These are phyloP conservation scores for Myiopsitta monachus DNA, from an alignment of 2,113 vertebrate species.

Conservation along the genomic window DNA sequence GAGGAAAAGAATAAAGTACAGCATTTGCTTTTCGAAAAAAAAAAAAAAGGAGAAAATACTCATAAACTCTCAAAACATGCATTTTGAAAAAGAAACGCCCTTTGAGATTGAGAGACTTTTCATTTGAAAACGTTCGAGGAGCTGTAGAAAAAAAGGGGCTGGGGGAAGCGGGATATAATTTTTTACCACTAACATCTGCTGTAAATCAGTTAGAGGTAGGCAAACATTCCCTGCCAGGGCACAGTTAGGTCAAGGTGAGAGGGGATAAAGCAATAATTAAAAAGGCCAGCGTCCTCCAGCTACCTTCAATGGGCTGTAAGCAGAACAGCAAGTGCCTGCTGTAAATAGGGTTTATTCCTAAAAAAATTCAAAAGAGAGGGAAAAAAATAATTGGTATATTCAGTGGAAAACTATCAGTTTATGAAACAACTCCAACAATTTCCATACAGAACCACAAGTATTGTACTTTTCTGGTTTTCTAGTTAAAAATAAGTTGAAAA, in stretches of 20 bases:
- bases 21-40: background rate
- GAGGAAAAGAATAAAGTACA: background rate
- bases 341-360: background rate
- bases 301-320: background rate
- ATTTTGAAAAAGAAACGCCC: background rate
- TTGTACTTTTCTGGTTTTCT: background rate
- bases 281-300: background rate
- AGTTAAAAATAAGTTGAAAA: background rate
- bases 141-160: background rate
- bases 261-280: constrained; percentile 56
- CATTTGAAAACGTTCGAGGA: constrained; percentile 46
- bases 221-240: constrained; percentile 56
- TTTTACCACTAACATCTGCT: constrained; percentile 64
- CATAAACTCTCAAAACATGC: background rate
- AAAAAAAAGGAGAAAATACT: background rate
- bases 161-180: constrained; percentile 53
- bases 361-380: background rate
- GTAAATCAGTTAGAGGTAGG: constrained; percentile 61
- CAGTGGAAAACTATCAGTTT: background rate
- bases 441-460: background rate
- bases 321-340: background rate
- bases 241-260: constrained; percentile 62
- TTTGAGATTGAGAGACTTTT: constrained; percentile 44
- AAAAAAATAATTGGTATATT: fast-evolving
- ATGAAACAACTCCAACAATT: background rate